Conservation (phyloP, 2,797 vertebrate genomes). For the Setipinna tenuifilis region DNA sequence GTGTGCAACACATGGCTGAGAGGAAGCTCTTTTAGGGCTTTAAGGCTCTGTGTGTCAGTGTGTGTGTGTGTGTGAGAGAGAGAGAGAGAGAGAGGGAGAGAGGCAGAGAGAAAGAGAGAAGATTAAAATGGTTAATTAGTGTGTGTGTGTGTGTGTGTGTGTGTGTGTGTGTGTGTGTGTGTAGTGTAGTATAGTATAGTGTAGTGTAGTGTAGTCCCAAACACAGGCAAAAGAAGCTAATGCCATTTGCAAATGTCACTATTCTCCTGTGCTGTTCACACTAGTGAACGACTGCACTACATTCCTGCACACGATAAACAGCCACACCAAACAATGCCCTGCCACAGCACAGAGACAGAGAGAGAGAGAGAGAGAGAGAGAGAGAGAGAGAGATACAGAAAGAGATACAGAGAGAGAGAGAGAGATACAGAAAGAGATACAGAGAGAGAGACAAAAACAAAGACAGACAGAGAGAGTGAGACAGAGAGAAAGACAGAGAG, state of each 20-base stretch:
- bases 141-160: no score
- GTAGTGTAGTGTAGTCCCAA: background rate
- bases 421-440: background rate
- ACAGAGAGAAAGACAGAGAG: background rate
- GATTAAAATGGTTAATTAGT: no score
- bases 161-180: no score
- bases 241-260: background rate
- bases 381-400: background rate
- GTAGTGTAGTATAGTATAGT: no score
- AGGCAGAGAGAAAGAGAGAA: no score
- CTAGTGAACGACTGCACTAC: background rate
- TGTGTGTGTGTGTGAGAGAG: no score
- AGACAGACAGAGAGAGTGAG: background rate
- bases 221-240: background rate
- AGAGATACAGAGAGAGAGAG: background rate
- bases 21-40: background rate
- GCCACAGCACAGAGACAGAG: background rate
- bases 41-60: background rate
- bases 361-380: background rate
- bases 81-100: no score
- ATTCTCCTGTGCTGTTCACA: background rate
- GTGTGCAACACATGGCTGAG: background rate
- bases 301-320: slow-evolving; percentile 11
- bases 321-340: slow-evolving; percentile 2
- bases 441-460: background rate